Evolutionary conservation across 2,888 invertebrate genomes (phyloP), one percentile per base, ranked within the genome.

Genomic region (Philereme vetulata): DNA sequence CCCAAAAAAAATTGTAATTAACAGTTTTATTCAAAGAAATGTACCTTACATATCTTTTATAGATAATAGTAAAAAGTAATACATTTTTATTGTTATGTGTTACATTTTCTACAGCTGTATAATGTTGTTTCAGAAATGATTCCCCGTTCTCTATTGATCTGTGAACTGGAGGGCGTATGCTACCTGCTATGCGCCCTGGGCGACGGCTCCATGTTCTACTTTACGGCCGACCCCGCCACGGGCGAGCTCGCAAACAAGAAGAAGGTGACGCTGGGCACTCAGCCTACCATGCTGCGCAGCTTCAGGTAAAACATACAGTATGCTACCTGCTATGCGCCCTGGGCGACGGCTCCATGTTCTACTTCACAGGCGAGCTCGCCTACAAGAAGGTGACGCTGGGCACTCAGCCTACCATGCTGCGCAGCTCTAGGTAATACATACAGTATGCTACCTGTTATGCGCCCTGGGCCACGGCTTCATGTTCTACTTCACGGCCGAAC

Each of bases 181-280:
- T 98, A 98, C 85, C 87, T 98, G 33, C 93, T 98, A 42, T 97
- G 97, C 77, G 99, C 99, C 0, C 93, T 99, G 35, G 99, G 99
- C 5, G 99, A 99, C 86, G 99, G 99, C 0, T 98, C 98, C 11
- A 96, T 99, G 94, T 98, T 97, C 88, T 99, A 99, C 89, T 99
- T 98, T 85, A 95, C 95, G 0, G 90, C 99, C 62, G 96, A 97
- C 79, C 95, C 94, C 67, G 88, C 93, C 8, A 94, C 94, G 52
- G 98, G 98, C 1, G 88, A 90, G 33, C 90, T 99, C 35, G 93
- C 94, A 3, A 98, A 99, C 75, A 96, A 96, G 80, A 99, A 99
- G 88, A 97, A 98, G 81, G 98, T 99, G 11, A 98, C 98, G 0
- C 92, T 99, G 4, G 99, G 99, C 52, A 99, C 99, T 0, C 99